Base-by-base conservation (phyloP, 64 coral and sea anemone species). In the Dendronephthya gigantea region DNA sequence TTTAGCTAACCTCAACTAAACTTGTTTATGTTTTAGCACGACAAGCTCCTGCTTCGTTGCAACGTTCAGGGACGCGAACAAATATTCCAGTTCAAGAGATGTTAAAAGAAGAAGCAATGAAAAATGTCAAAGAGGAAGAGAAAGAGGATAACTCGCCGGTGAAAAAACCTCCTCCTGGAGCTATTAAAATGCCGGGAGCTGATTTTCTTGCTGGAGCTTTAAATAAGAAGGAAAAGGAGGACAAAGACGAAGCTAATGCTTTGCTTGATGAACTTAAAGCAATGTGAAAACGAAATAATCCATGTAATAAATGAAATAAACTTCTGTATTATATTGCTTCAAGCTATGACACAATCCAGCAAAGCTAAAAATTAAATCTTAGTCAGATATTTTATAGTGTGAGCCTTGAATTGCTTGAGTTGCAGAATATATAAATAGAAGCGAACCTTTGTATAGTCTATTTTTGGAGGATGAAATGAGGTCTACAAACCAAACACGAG, bases 141-240 rank as follows among this genome's bases (percentile, higher is more conserved):
- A 79, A 79, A 79, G 72, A 79, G 37, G 32, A 39, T n/a, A 66
- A 6, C 6, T 66, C 58, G 6, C 4, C 11, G 11, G 41, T 45
- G 25, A 62, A 62, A 23, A 62, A 62, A 62, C 72, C 72, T 33
- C 30, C 36, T 3, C 30, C 30, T 6, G 72, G 72, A 35, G 72
- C 72, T 14, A 39, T 79, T 9, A 79, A 79, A 29, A 79, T 79
- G 72, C 72, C 72, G 30, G 72, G 72, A 79, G 72, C 72, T 79
- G 72, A 79, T 79, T 29, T 36, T 79, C 36, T 79, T 34, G 72
- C 72, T 36, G 19, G 10, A 79, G 72, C 72, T 79, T 34, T 79
- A 9, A 34, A 79, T 0, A 34, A 19, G 9, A 79, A 39, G 37
- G 72, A 19, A 79, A 79, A 13, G 34, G 25, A 29, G 37, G 36